Evolutionary conservation across 2,113 vertebrate species (phyloP).

Genomic region (Porphyrio hochstetteri): DNA sequence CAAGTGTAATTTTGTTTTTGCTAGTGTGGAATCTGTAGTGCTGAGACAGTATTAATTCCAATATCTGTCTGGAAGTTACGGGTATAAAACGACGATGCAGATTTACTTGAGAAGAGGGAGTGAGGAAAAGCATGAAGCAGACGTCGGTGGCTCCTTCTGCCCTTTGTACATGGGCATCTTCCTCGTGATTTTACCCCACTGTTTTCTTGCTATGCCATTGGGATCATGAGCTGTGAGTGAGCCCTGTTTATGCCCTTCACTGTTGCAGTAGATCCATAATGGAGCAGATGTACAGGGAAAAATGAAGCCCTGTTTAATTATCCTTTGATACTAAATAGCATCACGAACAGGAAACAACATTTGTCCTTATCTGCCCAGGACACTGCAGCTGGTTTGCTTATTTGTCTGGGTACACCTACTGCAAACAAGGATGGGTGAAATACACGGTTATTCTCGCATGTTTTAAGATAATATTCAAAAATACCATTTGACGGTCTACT

Average conservation of each 20-base stretch:
- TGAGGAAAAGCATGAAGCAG: not conserved
- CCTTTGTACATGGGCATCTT: not conserved
- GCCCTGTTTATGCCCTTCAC: not conserved
- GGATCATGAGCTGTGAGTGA: accelerated
- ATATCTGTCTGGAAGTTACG: not conserved
- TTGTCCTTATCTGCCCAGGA: not conserved
- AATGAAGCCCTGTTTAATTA: not conserved
- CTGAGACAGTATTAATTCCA: not conserved
- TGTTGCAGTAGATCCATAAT: not conserved
- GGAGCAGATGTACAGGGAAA: not conserved
- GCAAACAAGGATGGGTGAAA: not conserved
- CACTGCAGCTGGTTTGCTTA: not conserved
- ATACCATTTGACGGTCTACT: not conserved
- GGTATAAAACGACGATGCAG: accelerated
- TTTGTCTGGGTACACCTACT: not conserved
- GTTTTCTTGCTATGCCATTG: not conserved
- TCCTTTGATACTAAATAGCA: not conserved
- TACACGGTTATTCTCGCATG: not conserved
- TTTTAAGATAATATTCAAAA: not conserved
- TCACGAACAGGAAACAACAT: not conserved
- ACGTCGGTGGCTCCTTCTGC: not conserved
- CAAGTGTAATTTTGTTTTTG: not conserved
- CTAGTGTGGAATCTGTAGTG: not conserved
- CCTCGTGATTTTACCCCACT: not conserved
- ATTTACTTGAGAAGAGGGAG: not conserved